phyloP scores from a whole-genome alignment of 2,113 vertebrate genomes.

The Larimichthys polyactis region DNA sequence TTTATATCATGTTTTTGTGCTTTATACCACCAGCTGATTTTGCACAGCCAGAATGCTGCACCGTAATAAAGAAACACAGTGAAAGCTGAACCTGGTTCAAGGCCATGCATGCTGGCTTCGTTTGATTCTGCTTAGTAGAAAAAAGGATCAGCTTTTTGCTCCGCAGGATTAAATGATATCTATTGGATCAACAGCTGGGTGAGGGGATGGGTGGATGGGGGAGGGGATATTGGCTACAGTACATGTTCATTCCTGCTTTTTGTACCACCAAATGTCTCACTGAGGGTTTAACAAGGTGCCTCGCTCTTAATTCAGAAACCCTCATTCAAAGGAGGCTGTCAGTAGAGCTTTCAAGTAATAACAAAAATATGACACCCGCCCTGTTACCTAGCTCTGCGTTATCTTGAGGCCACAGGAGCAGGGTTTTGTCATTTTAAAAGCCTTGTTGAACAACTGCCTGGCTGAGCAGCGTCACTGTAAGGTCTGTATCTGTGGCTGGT shows the following conservation, averaged over 20 bases:
- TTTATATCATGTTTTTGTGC: not conserved
- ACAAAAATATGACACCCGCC: not conserved
- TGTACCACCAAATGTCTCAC: constrained; percentile 48
- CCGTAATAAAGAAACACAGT: not conserved
- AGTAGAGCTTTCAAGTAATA: constrained; percentile 19
- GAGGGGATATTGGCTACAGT: constrained; percentile 71
- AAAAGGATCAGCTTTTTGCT: constrained; percentile 81
- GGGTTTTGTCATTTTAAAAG: constrained; percentile 53
- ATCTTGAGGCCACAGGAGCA: constrained; percentile 40
- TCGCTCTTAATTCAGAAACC: not conserved
- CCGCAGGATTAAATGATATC: constrained; percentile 82
- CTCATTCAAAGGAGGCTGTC: constrained; percentile 2
- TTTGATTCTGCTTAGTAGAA: constrained; percentile 69
- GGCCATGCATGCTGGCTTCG: constrained; percentile 28
- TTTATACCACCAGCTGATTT: constrained; percentile 14
- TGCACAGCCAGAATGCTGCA: not conserved
- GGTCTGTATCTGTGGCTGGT: constrained; percentile 43
- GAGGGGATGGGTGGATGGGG: constrained; percentile 70
- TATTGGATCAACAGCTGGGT: constrained; percentile 81
- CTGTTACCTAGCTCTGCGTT: not conserved
- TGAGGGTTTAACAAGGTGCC: constrained; percentile 26
- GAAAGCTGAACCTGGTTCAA: constrained; percentile 8
- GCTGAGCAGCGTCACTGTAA: constrained; percentile 38
- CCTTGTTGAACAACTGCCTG: constrained; percentile 53
- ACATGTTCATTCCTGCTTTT: constrained; percentile 59